Evolutionary conservation across 2,888 invertebrate species (phyloP), one percentile per base, ranked within the genome.

Genomic region (Deladenus siricidicola): DNA sequence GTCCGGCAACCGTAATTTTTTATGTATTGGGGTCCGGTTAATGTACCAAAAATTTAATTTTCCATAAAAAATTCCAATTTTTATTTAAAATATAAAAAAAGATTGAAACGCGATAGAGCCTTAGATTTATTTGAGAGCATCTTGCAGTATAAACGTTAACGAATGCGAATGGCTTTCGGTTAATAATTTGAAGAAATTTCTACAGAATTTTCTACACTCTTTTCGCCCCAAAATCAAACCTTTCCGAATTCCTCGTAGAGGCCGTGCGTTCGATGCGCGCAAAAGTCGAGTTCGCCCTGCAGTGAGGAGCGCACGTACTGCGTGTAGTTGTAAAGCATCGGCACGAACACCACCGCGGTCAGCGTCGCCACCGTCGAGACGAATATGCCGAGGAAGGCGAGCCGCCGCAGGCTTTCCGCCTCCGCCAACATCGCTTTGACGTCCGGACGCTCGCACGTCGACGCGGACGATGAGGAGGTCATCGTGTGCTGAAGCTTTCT

Each of bases 251-350:
- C 64, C 23, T 34, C 50, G 42, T 51, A 58, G 28, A 64, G 56
- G 17, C 30, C 53, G 3, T 44, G 23, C 24, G 63, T 64, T 48
- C 63, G 29, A 23, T 63, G 63, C 8, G 30, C 34, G 29, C 63
- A 63, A 50, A 64, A 64, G 56, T 39, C 50, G 17, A 57, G 23
- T 50, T 57, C 49, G 23, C 54, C 71, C 62, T 73, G 73, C 43
- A 78, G 69, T 45, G 72, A 68, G 6, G 73, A 70, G 64, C 76
- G 76, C 21, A 78, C 74, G 64, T 71, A 70, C 58, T 75, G 75
- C 66, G 77, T 72, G 69, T 78, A 78, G 64, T 70, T 76, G 70
- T 76, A 78, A 60, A 78, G 68, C 69, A 75, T 70, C 43, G 78
- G 78, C 45, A 78, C 69, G 60, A 72, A 70, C 44, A 78, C 68